These are phyloP conservation scores for Aphis gossypii DNA, from an alignment of 1,140 invertebrate species.

Conservation along the genomic window DNA sequence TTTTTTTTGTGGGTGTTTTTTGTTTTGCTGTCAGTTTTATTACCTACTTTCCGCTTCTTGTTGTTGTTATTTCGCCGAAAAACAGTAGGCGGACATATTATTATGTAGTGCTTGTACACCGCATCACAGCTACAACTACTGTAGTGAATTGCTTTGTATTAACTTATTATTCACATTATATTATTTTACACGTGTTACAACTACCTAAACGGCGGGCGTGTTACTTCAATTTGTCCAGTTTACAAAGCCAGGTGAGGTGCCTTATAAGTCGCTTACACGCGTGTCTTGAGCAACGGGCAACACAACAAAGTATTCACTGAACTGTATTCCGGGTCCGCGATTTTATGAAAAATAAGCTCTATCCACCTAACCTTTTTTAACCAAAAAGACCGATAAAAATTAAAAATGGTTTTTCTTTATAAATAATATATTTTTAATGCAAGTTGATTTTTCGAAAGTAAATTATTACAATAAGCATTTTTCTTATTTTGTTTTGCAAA, in stretches of 20 bases:
- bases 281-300: too few relatives aligned
- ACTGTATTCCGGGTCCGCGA: background rate
- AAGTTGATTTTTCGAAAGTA: background rate
- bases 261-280: background rate
- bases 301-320: too few relatives aligned
- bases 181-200: background rate
- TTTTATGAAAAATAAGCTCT: background rate
- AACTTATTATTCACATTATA: background rate
- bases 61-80: background rate
- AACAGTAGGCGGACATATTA: background rate
- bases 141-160: background rate
- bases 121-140: background rate
- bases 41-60: background rate
- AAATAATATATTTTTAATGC: background rate
- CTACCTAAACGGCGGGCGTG: background rate
- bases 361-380: background rate
- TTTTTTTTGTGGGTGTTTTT: background rate
- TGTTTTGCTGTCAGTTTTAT: background rate
- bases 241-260: background rate
- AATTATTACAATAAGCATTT: background rate
- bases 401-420: background rate
- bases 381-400: background rate
- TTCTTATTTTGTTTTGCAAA: background rate
- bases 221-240: background rate
- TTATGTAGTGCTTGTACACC: background rate